Evolutionary conservation across 1,140 invertebrate species (phyloP).

Genomic region (Maconellicoccus hirsutus): DNA sequence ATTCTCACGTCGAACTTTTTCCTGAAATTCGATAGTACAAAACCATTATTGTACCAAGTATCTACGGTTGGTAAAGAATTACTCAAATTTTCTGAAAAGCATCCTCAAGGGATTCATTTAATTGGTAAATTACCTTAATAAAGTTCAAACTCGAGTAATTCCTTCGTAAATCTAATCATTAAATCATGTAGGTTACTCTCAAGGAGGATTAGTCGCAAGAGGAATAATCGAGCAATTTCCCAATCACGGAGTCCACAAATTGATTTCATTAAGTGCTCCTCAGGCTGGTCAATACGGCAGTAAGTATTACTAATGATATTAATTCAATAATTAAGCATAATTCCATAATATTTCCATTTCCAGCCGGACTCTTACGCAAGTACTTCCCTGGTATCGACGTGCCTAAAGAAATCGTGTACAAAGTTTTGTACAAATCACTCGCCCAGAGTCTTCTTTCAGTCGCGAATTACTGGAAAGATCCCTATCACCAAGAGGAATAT

Average conservation of each 20-base stretch:
- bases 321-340: no score
- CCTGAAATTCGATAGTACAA: slow-evolving; percentile 63
- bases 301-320: slow-evolving; percentile 42
- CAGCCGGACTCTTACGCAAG: no score
- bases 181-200: slow-evolving; percentile 57
- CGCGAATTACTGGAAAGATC: no score
- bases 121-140: slow-evolving; percentile 43
- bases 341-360: no score
- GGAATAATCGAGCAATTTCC: slow-evolving; percentile 61
- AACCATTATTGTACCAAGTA: slow-evolving; percentile 76
- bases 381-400: no score
- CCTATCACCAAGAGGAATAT: slow-evolving; percentile 65
- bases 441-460: no score
- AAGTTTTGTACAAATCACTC: no score
- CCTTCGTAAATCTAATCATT: neutral
- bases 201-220: no score
- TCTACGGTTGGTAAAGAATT: slow-evolving; percentile 56
- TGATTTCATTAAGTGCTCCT: slow-evolving; percentile 79
- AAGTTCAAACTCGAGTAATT: no score
- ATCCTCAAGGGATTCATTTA: slow-evolving; percentile 70
- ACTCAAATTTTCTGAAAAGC: slow-evolving; percentile 51
- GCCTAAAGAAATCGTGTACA: no score
- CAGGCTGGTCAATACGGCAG: slow-evolving; percentile 87
- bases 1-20: slow-evolving; percentile 63
- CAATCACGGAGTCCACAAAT: slow-evolving; percentile 67